Evolutionary conservation across 92 coral and sea anemone genomes (phyloP), one percentile per base, ranked within the genome.

Genomic region (Scolanthus callimorphus): DNA sequence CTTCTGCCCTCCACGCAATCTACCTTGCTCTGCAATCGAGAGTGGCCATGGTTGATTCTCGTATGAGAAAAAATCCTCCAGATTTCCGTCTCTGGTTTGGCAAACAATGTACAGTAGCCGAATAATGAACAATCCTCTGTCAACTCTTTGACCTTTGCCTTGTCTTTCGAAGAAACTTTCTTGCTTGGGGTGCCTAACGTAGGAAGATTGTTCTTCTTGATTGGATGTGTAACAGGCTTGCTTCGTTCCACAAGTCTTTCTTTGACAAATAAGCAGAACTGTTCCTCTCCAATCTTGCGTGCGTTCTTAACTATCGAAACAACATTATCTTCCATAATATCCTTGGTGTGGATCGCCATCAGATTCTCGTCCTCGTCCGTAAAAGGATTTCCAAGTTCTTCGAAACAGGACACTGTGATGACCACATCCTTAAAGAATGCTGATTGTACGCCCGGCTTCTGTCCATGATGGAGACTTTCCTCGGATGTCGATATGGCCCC

Each of bases 381-480:
- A 54, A 85, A 85, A 38, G 79, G 86, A 53, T 73, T 79, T 25
- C 81, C 85, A 27, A 74, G 54, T 48, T 67, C 80, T 60, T 72
- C 79, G 38, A 78, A 67, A 24, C 50, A 23, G 8, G 73, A 63
- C 22, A 67, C 55, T 20, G 73, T 39, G 69, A 59, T 77, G 13
- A 51, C 41, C n/a, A 76, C 83, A 47, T 65, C 88, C 29, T 76
- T 55, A 0, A 8, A 17, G 48, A 82, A 65, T 11, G 28, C 31
- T 45, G 69, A 59, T 43, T 81, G 88, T 28, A 69, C 66, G 45
- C 50, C 67, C 8, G 74, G 78, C 39, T 50, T 70, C 64, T 82
- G 83, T 58, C 70, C 79, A 39, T 63, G 72, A 51, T 82, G 83
- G 39, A 51, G 56, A n/a, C 24, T 38, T 27, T 62, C 82, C 17